phyloP scores from a whole-genome alignment of 2,113 vertebrate genomes.

The Hippopotamus amphibius region DNA sequence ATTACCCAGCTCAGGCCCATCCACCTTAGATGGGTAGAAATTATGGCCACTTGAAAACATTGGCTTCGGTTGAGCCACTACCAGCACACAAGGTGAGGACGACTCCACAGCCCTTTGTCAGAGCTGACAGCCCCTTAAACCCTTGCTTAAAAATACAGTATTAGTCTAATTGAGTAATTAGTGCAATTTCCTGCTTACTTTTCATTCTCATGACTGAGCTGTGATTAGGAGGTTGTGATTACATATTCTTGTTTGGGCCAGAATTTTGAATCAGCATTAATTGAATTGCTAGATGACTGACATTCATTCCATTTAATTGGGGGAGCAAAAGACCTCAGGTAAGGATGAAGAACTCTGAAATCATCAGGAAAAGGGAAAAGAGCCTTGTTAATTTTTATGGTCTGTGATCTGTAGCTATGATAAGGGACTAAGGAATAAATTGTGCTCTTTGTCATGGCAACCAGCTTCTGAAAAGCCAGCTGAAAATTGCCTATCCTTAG shows the following conservation, averaged over 20 bases:
- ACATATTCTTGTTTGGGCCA: slow-evolving; percentile 78
- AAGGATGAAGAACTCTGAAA: slow-evolving; percentile 74
- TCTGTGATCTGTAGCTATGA: slow-evolving; percentile 75
- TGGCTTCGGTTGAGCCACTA: neutral
- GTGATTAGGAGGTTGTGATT: slow-evolving; percentile 81
- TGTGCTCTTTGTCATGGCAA: slow-evolving; percentile 80
- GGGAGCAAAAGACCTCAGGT: slow-evolving; percentile 79
- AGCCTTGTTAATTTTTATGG: slow-evolving; percentile 80
- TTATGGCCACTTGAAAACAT: slow-evolving; percentile 27
- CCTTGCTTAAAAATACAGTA: slow-evolving; percentile 65
- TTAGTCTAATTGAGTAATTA: slow-evolving; percentile 82
- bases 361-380: slow-evolving; percentile 65
- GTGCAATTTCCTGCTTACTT: slow-evolving; percentile 68
- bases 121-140: slow-evolving; percentile 38
- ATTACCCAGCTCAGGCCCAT: neutral
- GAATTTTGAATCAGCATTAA: slow-evolving; percentile 83
- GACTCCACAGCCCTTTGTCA: slow-evolving; percentile 54
- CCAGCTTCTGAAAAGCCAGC: slow-evolving; percentile 78
- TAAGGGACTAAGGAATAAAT: slow-evolving; percentile 79
- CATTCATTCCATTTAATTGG: slow-evolving; percentile 77
- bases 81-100: slow-evolving; percentile 22
- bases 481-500: slow-evolving; percentile 80
- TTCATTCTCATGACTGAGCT: slow-evolving; percentile 77
- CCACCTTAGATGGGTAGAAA: neutral
- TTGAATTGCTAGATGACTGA: slow-evolving; percentile 77